Percentiles rank a stretch among this genome's conserved stretches.
Conservation (phyloP, 2,888 invertebrate species). For the Trypoxylon attenuatum region DNA sequence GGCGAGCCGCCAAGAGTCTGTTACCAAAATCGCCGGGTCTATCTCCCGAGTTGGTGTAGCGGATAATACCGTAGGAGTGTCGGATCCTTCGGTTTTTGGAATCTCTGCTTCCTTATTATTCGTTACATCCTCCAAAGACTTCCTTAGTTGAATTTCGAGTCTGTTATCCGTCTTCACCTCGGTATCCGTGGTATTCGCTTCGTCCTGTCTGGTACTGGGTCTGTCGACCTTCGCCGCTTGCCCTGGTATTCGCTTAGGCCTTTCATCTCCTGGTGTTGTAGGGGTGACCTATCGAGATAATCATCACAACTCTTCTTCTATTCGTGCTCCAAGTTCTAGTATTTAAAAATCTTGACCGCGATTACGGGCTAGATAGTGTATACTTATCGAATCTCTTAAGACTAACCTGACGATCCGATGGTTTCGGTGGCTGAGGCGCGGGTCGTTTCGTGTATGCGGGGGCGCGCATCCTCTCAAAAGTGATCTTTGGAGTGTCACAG, state of each 20-base stretch:
- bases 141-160: neutral
- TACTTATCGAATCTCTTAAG: too few relatives aligned
- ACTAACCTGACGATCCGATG: conserved; percentile 23
- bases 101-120: conserved; percentile 5
- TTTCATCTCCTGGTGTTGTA: neutral
- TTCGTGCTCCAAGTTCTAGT: neutral
- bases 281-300: neutral
- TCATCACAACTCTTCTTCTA: neutral
- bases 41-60: neutral
- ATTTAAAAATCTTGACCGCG: neutral
- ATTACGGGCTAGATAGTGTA: too few relatives aligned
- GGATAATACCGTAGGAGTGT: neutral
- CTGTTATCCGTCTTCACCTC: neutral
- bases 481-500: conserved; percentile 30
- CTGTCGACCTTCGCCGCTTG: neutral
- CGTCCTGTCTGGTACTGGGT: neutral
- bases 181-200: neutral
- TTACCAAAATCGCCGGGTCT: conserved; percentile 64
- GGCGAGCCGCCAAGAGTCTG: conserved; percentile 73
- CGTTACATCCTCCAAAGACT: neutral
- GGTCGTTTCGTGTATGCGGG: conserved; percentile 60
- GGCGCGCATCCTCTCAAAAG: conserved; percentile 60
- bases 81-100: neutral
- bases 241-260: neutral
- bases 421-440: conserved; percentile 62